Conservation (phyloP, 2,113 vertebrate genomes). For the Tinamus guttatus region DNA sequence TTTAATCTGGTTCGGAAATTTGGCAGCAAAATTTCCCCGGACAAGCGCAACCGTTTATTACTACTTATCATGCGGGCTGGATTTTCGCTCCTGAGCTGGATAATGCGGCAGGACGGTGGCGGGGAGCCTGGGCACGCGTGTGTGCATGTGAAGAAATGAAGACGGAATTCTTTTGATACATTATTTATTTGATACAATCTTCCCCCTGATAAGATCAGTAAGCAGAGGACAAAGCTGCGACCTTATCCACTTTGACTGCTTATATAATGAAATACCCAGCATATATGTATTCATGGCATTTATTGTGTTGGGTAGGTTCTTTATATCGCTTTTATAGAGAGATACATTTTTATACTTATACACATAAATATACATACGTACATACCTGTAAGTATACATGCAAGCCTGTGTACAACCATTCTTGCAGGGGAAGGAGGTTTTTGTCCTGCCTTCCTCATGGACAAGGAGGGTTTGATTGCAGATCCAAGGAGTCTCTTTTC, state of each 20-base stretch:
- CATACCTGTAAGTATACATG: rapidly evolving
- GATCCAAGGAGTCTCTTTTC: background rate
- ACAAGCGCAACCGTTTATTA: slow-evolving; percentile 72
- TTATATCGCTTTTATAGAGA: too few relatives aligned
- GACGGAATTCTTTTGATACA: slow-evolving; percentile 61
- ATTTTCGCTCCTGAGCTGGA: slow-evolving; percentile 33
- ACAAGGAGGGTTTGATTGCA: background rate
- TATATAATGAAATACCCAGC: background rate
- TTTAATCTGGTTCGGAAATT: slow-evolving; percentile 83
- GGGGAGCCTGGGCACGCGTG: rapidly evolving
- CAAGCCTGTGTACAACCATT: rapidly evolving
- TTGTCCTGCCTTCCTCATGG: background rate
- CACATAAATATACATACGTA: too few relatives aligned
- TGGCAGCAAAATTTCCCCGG: slow-evolving; percentile 73
- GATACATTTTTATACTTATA: too few relatives aligned
- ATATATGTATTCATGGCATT: background rate
- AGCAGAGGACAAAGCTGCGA: slow-evolving; percentile 61
- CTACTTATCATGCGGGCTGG: slow-evolving; percentile 41
- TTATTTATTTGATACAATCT: slow-evolving; percentile 78
- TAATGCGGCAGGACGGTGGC: background rate
- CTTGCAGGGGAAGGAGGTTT: background rate
- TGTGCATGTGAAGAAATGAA: rapidly evolving
- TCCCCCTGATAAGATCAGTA: slow-evolving; percentile 61
- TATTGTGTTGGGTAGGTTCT: background rate
- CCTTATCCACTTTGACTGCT: slow-evolving; percentile 50